Conservation (phyloP, 37 sponge, comb jelly and placozoan genomes). For the Spongilla lacustris region DNA sequence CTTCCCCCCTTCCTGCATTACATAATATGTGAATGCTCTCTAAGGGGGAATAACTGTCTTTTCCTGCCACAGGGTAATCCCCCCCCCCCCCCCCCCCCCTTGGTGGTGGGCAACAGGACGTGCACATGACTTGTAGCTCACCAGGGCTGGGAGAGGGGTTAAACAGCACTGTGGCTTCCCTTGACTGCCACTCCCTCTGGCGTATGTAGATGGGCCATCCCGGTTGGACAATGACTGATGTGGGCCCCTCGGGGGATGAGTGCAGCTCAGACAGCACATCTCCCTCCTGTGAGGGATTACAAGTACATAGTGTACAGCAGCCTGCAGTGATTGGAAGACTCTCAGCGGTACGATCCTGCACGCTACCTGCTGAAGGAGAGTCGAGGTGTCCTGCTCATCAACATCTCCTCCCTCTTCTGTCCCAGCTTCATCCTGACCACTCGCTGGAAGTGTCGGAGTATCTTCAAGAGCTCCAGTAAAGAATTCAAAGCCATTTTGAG, state of each 20-base stretch:
- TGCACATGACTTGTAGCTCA: not conserved
- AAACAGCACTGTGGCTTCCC: constrained; percentile 48
- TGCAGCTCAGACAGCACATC: not conserved
- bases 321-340: not conserved
- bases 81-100: constrained; percentile 9
- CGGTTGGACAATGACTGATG: not conserved
- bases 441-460: not conserved
- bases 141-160: constrained; percentile 36
- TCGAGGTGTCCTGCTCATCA: constrained; percentile 1
- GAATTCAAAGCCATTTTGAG: constrained; percentile 48
- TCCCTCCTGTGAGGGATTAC: not conserved
- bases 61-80: no score
- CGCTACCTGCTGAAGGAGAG: not conserved
- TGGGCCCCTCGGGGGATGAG: not conserved
- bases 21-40: no score
- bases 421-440: not conserved
- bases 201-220: constrained; percentile 41
- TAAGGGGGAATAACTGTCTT: no score
- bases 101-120: not conserved
- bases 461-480: constrained; percentile 50
- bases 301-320: not conserved
- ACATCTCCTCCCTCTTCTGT: not conserved
- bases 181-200: constrained; percentile 23
- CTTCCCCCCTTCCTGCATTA: no score
- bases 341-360: no score